Evolutionary conservation across 2,113 vertebrate genomes (phyloP), one percentile per base, ranked within the genome.

Genomic region (Tapirus terrestris): DNA sequence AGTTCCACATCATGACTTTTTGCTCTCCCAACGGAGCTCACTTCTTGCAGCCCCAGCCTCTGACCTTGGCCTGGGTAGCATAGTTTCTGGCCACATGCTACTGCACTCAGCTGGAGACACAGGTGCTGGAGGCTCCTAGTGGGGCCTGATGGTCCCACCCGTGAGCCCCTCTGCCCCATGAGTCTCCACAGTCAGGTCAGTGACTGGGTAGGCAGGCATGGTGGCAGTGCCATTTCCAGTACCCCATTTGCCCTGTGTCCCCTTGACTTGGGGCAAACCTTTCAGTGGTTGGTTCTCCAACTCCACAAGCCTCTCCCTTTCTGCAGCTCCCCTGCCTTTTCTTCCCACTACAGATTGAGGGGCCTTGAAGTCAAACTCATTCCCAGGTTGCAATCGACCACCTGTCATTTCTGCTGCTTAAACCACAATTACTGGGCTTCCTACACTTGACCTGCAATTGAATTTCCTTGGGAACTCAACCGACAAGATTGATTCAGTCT

Each of bases 401-500:
- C 95, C 95, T 96, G 95, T 89, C 97, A 96, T 92, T 96, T 96
- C 94, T 83, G 95, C 95, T 81, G n/a, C 89, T 97, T 96, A 97
- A 97, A 63, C 94, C 90, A 68, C 96, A 89, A 97, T 98, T 96
- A 97, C 94, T 20, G 68, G 77, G 89, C 94, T 97, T 97, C 94
- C 97, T 96, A 39, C 90, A 97, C 92, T 97, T 98, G 97, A 97
- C 95, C 95, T 96, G 87, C 96, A 97, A 98, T 98, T 98, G 98
- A 97, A 98, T 98, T 98, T 97, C 84, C 92, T 85, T 94, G 87
- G 94, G 87, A 97, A 97, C 98, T 97, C 97, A 76, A 65, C 86
- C 86, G 97, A 96, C 98, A 97, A 96, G 97, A 98, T 98, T 98
- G 98, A 98, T 98, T 96, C 83, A 21, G n/a, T 58, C 97, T 98